Evolutionary conservation across 2,888 invertebrate genomes (phyloP), one percentile per base, ranked within the genome.

Genomic region (Noctua pronuba): DNA sequence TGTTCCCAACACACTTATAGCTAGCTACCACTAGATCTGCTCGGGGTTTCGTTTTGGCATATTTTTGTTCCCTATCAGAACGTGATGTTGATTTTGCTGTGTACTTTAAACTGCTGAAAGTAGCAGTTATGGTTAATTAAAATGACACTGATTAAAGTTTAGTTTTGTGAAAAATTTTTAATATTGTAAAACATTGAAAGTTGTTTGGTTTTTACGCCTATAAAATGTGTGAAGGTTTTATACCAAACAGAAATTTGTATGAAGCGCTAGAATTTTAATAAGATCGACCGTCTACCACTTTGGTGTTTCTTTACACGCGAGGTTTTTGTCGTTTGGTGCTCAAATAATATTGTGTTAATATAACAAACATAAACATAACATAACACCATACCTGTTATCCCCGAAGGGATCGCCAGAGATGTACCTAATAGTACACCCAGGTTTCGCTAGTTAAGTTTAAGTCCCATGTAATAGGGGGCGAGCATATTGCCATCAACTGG

Each of bases 1-100:
- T 70, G 70, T 87, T 72, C 82, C 78, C 80, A 67, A 74, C 67
- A 79, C 68, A 82, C 38, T 73, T 79, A 88, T 83, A 89, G 66
- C 85, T 83, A 89, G 66, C 85, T 87, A 85, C 66, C 38, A 41
- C 77, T 82, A 81, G 28, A 71, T 52, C 74, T 64, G 18, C 69
- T 69, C 52, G 66, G 73, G 46, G 69, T 79, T 83, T 74, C 58
- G 49, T 35, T 75, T 66, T 41, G 67, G 55, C 35, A 69, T 49
- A 81, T 80, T 82, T 79, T 88, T 78, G 68, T 5, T 60, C n/a
- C 38, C 44, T 67, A 21, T 75, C 68, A 62, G n/a, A 62, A 62
- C 21, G 8, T 52, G 8, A 21, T 21, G 28, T 60, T 60, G 31
- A 18, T 28, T 28, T 18, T 28, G 35, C 18, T 66, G 18, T 69